A percentile compares a stretch with the other conserved stretches of the same genome.
phyloP scores from a whole-genome alignment of 53 echinoderm and acorn worm species.

The Henricia sp. region DNA sequence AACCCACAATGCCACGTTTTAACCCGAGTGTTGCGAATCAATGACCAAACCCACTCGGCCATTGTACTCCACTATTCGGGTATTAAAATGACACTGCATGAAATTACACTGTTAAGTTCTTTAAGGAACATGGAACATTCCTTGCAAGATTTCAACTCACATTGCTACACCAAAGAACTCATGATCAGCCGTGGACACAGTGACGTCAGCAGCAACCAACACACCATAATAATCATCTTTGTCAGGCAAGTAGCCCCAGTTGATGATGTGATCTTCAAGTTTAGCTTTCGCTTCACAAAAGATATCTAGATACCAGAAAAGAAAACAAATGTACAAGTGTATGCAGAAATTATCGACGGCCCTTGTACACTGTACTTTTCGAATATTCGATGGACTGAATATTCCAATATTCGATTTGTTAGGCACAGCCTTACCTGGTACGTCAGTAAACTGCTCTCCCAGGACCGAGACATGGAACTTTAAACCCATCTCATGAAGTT shows the following conservation, averaged over 20 bases:
- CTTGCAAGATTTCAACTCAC: slow-evolving; percentile 56
- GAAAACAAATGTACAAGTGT: not conserved
- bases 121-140: too few species aligned
- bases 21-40: too few species aligned
- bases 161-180: slow-evolving; percentile 98
- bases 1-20: too few species aligned
- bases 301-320: slow-evolving; percentile 56
- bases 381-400: too few species aligned
- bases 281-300: slow-evolving; percentile 72
- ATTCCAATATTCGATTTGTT: too few species aligned
- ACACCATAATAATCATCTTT: slow-evolving; percentile 77
- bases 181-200: slow-evolving; percentile 92
- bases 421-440: too few species aligned
- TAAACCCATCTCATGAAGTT: slow-evolving; percentile 69
- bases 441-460: slow-evolving; percentile 80
- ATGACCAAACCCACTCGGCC: too few species aligned
- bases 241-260: slow-evolving; percentile 83
- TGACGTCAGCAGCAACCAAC: slow-evolving; percentile 78
- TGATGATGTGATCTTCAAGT: slow-evolving; percentile 58
- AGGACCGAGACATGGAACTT: slow-evolving; percentile 83
- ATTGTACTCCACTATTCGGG: too few species aligned
- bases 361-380: too few species aligned
- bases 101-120: not conserved
- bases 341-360: not conserved
- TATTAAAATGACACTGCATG: not conserved